Evolutionary conservation across 2,888 invertebrate species (phyloP).

Genomic region (Phaonia tiefii): DNA sequence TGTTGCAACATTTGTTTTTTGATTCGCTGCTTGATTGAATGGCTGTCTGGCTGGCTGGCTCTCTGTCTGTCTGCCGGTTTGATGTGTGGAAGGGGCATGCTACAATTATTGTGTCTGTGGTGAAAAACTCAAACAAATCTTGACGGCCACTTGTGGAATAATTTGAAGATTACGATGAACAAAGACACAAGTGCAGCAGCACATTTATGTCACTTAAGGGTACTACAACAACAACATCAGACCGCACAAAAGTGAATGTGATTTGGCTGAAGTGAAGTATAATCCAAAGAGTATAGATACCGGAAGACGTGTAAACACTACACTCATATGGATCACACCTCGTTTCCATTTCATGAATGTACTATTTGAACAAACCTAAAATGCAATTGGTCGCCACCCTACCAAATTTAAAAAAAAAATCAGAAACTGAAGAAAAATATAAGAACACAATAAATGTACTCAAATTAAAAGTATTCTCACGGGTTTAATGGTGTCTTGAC

Average conservation of each 20-base stretch:
- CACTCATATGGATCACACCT: no score
- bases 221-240: no score
- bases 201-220: no score
- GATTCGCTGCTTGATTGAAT: conserved; percentile 27
- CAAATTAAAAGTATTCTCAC: no score
- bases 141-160: conserved; percentile 54
- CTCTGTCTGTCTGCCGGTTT: conserved; percentile 22
- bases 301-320: no score
- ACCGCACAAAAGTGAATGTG: conserved; percentile 30
- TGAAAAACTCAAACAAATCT: conserved; percentile 28
- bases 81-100: neutral
- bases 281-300: neutral
- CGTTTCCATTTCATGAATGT: no score
- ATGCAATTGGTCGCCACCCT: no score
- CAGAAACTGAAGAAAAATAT: no score
- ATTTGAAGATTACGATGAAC: neutral
- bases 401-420: no score
- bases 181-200: neutral
- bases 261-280: neutral
- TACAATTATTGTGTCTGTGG: neutral
- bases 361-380: no score
- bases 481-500: no score
- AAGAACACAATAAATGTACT: no score
- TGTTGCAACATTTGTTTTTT: conserved; percentile 57
- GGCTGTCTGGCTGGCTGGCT: conserved; percentile 43